Percentiles rank a stretch among this genome's conserved stretches.
phyloP scores from a whole-genome alignment of 2,888 invertebrate genomes.

The Iselma pallidipennis region DNA sequence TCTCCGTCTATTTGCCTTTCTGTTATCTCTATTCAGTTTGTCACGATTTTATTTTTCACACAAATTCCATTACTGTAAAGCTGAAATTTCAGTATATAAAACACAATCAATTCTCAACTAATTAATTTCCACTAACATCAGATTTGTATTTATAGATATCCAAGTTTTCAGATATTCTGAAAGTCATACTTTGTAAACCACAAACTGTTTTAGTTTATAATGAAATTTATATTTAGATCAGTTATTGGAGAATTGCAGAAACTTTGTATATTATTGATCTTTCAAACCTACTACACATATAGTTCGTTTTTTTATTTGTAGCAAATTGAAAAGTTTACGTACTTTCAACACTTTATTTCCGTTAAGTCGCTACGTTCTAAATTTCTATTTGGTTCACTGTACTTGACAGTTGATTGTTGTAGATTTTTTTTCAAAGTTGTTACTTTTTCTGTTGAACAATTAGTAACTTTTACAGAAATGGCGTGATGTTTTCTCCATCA shows the following conservation, averaged over 20 bases:
- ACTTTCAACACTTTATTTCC: neutral
- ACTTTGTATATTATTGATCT: neutral
- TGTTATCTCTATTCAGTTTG: no score
- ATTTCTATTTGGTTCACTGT: neutral
- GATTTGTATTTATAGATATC: neutral
- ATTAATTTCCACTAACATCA: no score
- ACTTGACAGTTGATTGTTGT: neutral
- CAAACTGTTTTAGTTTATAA: neutral
- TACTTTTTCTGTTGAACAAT: no score
- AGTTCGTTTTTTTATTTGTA: no score
- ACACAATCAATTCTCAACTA: no score
- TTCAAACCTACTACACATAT: neutral
- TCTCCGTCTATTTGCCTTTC: no score
- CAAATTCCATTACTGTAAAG: no score
- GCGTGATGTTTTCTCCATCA: no score
- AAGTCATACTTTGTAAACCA: neutral
- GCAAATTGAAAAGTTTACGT: neutral
- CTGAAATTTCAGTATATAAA: no score
- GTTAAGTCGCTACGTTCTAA: neutral
- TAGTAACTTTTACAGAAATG: no score
- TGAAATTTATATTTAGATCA: neutral
- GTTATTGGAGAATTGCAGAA: neutral
- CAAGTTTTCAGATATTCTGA: neutral
- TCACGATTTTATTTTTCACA: no score
- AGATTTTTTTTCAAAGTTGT: neutral